Base-by-base conservation (phyloP, 2,797 vertebrate species). In the Menidia menidia region DNA sequence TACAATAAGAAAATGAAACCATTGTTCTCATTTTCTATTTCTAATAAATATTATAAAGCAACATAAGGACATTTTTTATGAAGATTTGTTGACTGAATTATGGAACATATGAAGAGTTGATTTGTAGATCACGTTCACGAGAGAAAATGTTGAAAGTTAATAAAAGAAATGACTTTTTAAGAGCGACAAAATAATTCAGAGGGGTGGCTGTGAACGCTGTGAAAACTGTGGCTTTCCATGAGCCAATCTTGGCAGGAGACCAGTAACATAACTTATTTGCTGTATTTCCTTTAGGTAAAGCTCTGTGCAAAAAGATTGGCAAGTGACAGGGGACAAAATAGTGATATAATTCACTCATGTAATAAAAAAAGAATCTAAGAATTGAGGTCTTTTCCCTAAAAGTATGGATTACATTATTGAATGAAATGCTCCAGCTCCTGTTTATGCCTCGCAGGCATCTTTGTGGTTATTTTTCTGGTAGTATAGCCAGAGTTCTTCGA, bases 381-480 rank as follows among this genome's bases (percentile, higher is more conserved):
- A 89, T 88, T 83, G 81, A 87, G 83, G 85, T 89, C 85, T 89
- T 90, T 94, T 93, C 93, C 89, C 92, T 93, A 92, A 93, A 93
- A 92, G 86, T 93, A 88, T 88, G 81, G 91, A 93, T 92, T 92
- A 92, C 92, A 93, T 94, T 94, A 94, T 90, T 90, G 90, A 94
- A 94, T 90, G 91, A 92, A 94, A 94, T 92, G 93, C 92, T 93
- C 86, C 88, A 92, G 91, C 92, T 90, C 82, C 88, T 86, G 78
- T 85, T 88, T 84, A 74, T 91, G 93, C 84, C 93, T 92, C 10
- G 87, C 89, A 93, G 94, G 94, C 94, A 95, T 94, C 88, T 85
- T 66, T 76, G 15, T 90, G 84, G 92, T 93, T 94, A 84, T 94
- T 92, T 71, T 92, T 75, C 83, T 82, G 81, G 87, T 81, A 78